Conservation (phyloP, 2,888 invertebrate species). For the Aleiodes leptofemur region DNA sequence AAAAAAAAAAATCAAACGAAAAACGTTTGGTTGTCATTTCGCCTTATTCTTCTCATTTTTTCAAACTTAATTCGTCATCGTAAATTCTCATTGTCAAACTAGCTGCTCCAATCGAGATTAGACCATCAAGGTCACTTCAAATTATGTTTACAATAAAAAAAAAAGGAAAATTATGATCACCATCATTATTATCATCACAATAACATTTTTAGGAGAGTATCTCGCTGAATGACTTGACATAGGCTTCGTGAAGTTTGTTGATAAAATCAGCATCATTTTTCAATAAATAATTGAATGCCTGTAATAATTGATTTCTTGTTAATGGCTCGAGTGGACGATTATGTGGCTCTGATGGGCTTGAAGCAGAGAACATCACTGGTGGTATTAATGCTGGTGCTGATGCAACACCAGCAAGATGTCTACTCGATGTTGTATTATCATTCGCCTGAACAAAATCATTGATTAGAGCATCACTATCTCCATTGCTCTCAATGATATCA, state of each 20-base stretch:
- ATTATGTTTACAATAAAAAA: slow-evolving; percentile 15
- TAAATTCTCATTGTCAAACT: slow-evolving; percentile 10
- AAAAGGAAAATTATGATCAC: slow-evolving; percentile 21
- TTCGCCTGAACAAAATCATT: slow-evolving; percentile 56
- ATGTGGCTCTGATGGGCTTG: slow-evolving; percentile 67
- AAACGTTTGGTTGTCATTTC: not conserved
- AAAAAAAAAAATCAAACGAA: slow-evolving; percentile 21
- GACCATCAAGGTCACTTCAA: no score
- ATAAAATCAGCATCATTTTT: slow-evolving; percentile 93
- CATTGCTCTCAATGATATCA: not conserved
- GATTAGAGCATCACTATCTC: not conserved
- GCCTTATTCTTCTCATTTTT: slow-evolving; percentile 7
- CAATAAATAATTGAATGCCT: slow-evolving; percentile 91
- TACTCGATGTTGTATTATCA: slow-evolving; percentile 60
- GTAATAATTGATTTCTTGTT: slow-evolving; percentile 91
- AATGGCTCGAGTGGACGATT: slow-evolving; percentile 82
- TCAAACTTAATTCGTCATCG: not conserved
- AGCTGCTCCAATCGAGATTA: no score
- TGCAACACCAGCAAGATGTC: slow-evolving; percentile 56
- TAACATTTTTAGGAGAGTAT: slow-evolving; percentile 74
- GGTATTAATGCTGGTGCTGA: slow-evolving; percentile 86
- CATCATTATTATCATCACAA: slow-evolving; percentile 41
- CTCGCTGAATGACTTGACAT: slow-evolving; percentile 90
- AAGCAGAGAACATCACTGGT: slow-evolving; percentile 86
- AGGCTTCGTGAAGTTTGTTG: slow-evolving; percentile 93